These are phyloP conservation scores for Urocynchramus pylzowi DNA, from an alignment of 2,113 vertebrate genomes.

Conservation along the genomic window DNA sequence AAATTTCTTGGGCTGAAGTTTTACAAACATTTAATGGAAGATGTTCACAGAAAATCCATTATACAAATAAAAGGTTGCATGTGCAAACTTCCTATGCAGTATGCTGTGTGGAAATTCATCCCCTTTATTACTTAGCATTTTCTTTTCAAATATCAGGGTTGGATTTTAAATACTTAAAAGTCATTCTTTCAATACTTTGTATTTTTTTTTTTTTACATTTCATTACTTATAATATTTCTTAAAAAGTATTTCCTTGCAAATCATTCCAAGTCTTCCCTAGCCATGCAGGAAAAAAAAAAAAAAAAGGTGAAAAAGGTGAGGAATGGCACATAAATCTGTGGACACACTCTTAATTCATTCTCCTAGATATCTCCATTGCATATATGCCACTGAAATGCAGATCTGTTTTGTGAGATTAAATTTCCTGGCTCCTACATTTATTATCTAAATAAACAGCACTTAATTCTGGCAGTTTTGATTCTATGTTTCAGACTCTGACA, in stretches of 20 bases:
- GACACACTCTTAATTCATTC: not conserved
- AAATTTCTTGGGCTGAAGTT: slow-evolving; percentile 57
- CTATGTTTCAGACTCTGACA: not conserved
- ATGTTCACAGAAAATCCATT: slow-evolving; percentile 42
- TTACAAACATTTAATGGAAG: slow-evolving; percentile 47
- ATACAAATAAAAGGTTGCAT: slow-evolving; percentile 49
- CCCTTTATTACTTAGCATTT: slow-evolving; percentile 46
- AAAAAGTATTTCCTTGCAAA: not conserved
- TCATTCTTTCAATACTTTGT: not conserved
- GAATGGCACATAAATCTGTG: not conserved
- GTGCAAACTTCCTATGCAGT: slow-evolving; percentile 38
- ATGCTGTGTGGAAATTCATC: slow-evolving; percentile 23
- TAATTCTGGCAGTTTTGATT: not conserved
- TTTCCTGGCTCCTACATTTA: not conserved
- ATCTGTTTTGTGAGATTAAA: not conserved
- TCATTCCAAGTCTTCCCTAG: not conserved
- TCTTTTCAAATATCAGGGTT: slow-evolving; percentile 58
- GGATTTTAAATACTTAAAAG: slow-evolving; percentile 32
- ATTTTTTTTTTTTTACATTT: not conserved
- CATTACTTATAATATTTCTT: not conserved
- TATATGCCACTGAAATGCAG: not conserved
- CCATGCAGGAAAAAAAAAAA: not conserved
- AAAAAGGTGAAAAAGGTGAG: not conserved
- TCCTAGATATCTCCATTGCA: not conserved
- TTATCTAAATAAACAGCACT: not conserved